These are phyloP conservation scores for Heliconius aoede DNA, from an alignment of 2,888 invertebrate genomes.

Conservation along the genomic window DNA sequence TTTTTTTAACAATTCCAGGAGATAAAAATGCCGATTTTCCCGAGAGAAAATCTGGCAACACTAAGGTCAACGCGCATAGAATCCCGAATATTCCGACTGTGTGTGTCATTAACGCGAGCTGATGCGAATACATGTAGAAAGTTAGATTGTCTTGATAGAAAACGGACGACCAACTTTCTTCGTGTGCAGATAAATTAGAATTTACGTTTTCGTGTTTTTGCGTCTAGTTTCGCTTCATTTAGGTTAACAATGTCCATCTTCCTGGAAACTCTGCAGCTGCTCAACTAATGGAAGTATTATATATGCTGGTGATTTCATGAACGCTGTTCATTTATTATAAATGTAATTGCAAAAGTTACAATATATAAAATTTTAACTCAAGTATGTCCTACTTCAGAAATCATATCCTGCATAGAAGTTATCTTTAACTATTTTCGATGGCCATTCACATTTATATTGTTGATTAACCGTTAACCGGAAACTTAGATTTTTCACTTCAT, in stretches of 20 bases:
- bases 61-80: slow-evolving; percentile 20
- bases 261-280: background rate
- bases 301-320: too few relatives aligned
- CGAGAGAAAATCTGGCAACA: too few relatives aligned
- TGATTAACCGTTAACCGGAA: background rate
- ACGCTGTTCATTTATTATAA: too few relatives aligned
- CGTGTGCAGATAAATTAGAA: slow-evolving; percentile 33
- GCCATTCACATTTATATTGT: background rate
- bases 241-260: slow-evolving; percentile 10
- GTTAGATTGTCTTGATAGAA: slow-evolving; percentile 37
- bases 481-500: background rate
- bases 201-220: slow-evolving; percentile 24
- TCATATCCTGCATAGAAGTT: too few relatives aligned
- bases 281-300: too few relatives aligned
- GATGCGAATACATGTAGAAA: slow-evolving; percentile 36
- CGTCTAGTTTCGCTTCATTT: slow-evolving; percentile 2
- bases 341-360: too few relatives aligned
- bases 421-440: background rate
- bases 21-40: too few relatives aligned
- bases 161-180: slow-evolving; percentile 37
- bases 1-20: too few relatives aligned
- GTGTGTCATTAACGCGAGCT: slow-evolving; percentile 35
- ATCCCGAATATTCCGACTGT: slow-evolving; percentile 35
- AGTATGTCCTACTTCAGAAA: too few relatives aligned
- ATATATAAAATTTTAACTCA: too few relatives aligned